Conservation (phyloP, 2,113 vertebrate species). For the Ahaetulla prasina region DNA sequence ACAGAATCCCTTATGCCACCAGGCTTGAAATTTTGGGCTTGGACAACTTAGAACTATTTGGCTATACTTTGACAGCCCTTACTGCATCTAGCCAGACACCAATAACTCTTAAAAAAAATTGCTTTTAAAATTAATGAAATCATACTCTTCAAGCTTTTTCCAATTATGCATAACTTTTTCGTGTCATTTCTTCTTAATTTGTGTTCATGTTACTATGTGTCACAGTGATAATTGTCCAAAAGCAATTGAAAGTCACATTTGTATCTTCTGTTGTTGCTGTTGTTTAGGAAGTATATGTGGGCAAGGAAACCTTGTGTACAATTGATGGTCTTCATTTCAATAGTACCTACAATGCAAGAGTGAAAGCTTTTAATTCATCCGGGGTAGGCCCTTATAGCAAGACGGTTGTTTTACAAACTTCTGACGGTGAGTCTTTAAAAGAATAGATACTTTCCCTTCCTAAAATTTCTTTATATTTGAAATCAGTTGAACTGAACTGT, state of each 20-base stretch:
- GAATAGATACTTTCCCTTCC: neutral
- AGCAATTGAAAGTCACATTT: neutral
- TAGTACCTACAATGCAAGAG: slow-evolving; percentile 93
- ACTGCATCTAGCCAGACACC: neutral
- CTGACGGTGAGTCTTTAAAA: slow-evolving; percentile 78
- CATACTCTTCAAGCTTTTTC: neutral
- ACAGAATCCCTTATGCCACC: no score
- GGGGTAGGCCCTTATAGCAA: slow-evolving; percentile 96
- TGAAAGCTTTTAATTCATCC: slow-evolving; percentile 89
- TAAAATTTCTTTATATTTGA: neutral
- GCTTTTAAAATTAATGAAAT: neutral
- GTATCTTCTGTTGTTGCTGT: neutral
- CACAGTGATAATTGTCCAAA: neutral
- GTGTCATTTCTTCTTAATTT: neutral
- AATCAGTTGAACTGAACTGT: neutral
- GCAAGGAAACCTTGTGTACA: slow-evolving; percentile 96
- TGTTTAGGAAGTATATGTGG: slow-evolving; percentile 91
- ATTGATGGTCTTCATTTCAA: slow-evolving; percentile 98
- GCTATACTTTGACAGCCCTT: neutral
- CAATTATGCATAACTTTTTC: neutral
- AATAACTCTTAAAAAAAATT: neutral
- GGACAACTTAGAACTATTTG: no score
- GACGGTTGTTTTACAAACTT: slow-evolving; percentile 92
- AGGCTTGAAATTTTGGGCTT: no score
- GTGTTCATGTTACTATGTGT: neutral